Evolutionary conservation across 2,113 vertebrate species (phyloP).

Genomic region (Corythornis madagascariensis): DNA sequence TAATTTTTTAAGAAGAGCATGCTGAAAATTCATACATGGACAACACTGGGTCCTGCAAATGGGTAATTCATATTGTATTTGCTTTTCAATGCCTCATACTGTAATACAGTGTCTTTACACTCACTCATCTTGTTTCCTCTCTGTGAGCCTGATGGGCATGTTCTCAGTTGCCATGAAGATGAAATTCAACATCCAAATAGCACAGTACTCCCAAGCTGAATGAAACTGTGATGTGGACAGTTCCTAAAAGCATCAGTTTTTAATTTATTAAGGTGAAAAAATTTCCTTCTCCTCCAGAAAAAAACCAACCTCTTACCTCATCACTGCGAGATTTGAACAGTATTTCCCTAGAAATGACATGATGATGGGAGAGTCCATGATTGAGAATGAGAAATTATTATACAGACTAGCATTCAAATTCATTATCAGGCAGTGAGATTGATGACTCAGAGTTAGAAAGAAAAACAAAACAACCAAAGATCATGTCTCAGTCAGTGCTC

Average conservation of each 20-base stretch:
- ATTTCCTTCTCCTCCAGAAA: neutral
- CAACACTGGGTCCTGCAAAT: neutral
- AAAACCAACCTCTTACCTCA: slow-evolving; percentile 10
- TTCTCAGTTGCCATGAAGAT: neutral
- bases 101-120: neutral
- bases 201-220: neutral
- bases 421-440: slow-evolving; percentile 47
- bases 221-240: neutral
- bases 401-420: slow-evolving; percentile 33
- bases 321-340: neutral
- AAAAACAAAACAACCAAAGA: slow-evolving; percentile 25
- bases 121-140: accelerated
- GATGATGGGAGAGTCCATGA: neutral
- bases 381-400: slow-evolving; percentile 38
- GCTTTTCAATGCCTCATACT: neutral
- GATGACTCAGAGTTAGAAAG: slow-evolving; percentile 49
- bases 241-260: slow-evolving; percentile 2
- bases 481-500: slow-evolving; percentile 33
- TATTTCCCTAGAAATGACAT: slow-evolving; percentile 45
- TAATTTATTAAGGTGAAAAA: slow-evolving; percentile 39
- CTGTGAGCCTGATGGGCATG: neutral
- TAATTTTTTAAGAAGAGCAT: neutral
- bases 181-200: neutral
- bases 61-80: neutral
- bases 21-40: neutral